A percentile compares a stretch with the other conserved stretches of the same genome.
phyloP scores from a whole-genome alignment of 2,113 vertebrate species.

The Rattus rattus region DNA sequence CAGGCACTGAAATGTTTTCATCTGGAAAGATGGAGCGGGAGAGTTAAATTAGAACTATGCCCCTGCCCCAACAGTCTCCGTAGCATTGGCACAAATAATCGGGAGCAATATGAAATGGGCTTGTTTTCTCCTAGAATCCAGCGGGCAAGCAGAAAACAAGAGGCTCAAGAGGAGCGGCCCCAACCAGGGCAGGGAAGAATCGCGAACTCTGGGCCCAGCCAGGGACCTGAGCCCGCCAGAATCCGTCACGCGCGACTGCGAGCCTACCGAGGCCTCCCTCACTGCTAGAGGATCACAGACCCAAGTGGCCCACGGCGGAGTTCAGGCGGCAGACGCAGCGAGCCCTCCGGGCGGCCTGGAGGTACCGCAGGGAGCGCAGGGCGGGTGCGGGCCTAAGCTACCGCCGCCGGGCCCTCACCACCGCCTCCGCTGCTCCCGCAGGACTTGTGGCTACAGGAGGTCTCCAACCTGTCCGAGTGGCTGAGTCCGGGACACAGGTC shows the following conservation, averaged over 20 bases:
- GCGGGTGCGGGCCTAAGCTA: neutral
- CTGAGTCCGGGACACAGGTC: slow-evolving; percentile 12
- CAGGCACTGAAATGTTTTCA: neutral
- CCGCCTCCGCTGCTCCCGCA: slow-evolving; percentile 9
- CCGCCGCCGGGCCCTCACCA: neutral
- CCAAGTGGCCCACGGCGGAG: too few species aligned
- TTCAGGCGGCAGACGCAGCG: neutral
- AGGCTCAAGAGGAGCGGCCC: slow-evolving; percentile 29
- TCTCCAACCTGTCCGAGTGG: slow-evolving; percentile 79
- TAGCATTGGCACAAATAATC: neutral
- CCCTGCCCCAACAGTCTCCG: neutral
- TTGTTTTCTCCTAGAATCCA: slow-evolving; percentile 49
- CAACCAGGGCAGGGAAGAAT: neutral
- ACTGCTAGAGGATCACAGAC: neutral
- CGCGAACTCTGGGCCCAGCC: neutral
- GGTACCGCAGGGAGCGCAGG: neutral
- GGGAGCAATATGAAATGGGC: neutral
- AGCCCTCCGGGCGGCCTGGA: neutral
- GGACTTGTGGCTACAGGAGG: slow-evolving; percentile 78
- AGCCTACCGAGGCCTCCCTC: neutral
- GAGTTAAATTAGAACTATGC: neutral
- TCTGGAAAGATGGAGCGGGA: neutral
- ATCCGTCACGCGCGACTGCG: neutral
- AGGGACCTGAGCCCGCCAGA: neutral
- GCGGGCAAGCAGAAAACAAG: slow-evolving; percentile 36